Evolutionary conservation across 2,888 invertebrate species (phyloP).

Genomic region (Parthenolecanium corni): DNA sequence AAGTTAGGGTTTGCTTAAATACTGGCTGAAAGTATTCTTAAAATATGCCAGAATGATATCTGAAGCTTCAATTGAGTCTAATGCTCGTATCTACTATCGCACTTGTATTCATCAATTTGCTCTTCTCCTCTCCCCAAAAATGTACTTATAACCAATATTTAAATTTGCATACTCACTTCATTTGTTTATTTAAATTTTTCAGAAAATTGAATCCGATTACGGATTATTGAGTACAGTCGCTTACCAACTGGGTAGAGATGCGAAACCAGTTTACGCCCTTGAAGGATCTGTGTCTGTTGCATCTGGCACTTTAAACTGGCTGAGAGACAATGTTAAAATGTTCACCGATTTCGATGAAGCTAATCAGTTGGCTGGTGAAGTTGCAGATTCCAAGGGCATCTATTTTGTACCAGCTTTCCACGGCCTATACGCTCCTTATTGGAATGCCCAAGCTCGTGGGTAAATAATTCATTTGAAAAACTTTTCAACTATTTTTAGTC

Average conservation of each 20-base stretch:
- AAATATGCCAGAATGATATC: too few relatives aligned
- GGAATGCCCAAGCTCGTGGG: constrained; percentile 94
- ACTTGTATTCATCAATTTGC: too few relatives aligned
- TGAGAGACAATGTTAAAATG: constrained; percentile 80
- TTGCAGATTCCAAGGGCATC: constrained; percentile 82
- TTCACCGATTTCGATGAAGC: constrained; percentile 59
- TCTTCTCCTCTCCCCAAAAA: too few relatives aligned
- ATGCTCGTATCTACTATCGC: too few relatives aligned
- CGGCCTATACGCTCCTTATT: constrained; percentile 94
- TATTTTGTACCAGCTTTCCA: constrained; percentile 98
- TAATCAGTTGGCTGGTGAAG: constrained; percentile 58
- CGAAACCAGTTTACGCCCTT: constrained; percentile 78
- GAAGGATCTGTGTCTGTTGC: constrained; percentile 92
- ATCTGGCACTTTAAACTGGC: constrained; percentile 85
- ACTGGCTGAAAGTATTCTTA: too few relatives aligned
- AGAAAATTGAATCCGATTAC: constrained; percentile 69
- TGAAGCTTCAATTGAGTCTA: too few relatives aligned
- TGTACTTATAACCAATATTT: too few relatives aligned
- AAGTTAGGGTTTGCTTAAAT: too few relatives aligned
- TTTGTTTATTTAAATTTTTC: too few relatives aligned
- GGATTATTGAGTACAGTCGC: constrained; percentile 85
- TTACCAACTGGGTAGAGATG: constrained; percentile 71
- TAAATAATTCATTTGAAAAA: constrained; percentile 36
- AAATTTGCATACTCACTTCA: too few relatives aligned
- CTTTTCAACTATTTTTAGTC: not conserved